phyloP scores from a whole-genome alignment of 2,888 invertebrate genomes.

The Eilema caniola region DNA sequence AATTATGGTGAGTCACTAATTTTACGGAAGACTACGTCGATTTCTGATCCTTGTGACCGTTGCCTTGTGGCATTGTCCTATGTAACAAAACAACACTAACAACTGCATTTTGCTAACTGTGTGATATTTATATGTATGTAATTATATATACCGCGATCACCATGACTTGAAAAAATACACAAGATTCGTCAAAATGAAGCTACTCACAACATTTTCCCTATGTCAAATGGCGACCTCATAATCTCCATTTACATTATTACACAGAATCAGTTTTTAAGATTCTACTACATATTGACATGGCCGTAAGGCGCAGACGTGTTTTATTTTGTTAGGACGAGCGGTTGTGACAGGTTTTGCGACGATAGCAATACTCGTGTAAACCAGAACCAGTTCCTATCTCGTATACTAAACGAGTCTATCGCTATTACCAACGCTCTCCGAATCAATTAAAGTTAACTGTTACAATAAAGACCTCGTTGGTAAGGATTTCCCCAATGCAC shows the following conservation, averaged over 20 bases:
- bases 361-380: constrained; percentile 33
- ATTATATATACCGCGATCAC: too few relatives aligned
- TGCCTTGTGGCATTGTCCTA: background rate
- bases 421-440: constrained; percentile 15
- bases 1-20: constrained; percentile 49
- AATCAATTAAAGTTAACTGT: constrained; percentile 25
- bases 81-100: background rate
- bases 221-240: too few relatives aligned
- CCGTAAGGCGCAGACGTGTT: constrained; percentile 2
- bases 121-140: background rate
- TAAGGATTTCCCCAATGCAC: constrained; percentile 17
- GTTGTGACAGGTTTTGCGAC: constrained; percentile 16
- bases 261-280: background rate
- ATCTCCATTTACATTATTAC: too few relatives aligned
- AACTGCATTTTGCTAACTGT: background rate
- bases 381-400: constrained; percentile 29
- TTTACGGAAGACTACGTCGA: constrained; percentile 45
- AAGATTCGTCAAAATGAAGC: background rate
- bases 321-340: constrained; percentile 9
- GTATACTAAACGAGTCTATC: constrained; percentile 16
- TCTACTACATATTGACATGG: background rate
- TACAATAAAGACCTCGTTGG: constrained; percentile 6
- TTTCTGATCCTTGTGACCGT: constrained; percentile 21
- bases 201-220: background rate
- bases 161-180: background rate